Evolutionary conservation across 2,113 vertebrate species (phyloP).

Genomic region (human (Homo sapiens)): DNA sequence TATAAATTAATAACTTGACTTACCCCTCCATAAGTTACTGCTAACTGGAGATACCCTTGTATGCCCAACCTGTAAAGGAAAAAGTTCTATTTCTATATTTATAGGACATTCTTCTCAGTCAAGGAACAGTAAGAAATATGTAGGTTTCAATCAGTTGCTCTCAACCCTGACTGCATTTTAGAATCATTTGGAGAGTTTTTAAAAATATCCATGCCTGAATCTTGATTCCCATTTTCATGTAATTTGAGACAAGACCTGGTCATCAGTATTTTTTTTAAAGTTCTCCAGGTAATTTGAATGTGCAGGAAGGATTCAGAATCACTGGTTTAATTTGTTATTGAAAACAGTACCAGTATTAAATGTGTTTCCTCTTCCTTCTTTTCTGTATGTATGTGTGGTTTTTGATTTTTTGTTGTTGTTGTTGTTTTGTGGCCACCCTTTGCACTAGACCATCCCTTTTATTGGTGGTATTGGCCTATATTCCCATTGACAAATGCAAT

Average conservation of each 20-base stretch:
- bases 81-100: neutral
- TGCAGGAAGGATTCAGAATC: slow-evolving; percentile 21
- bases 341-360: slow-evolving; percentile 59
- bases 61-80: neutral
- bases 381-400: neutral
- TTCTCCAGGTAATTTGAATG: slow-evolving; percentile 26
- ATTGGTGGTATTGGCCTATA: slow-evolving; percentile 39
- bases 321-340: slow-evolving; percentile 37
- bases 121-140: neutral
- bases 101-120: neutral
- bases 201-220: neutral
- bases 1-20: neutral
- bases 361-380: neutral
- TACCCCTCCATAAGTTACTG: neutral
- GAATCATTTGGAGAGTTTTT: neutral
- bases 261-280: neutral
- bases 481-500: slow-evolving; percentile 63
- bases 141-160: neutral
- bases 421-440: slow-evolving; percentile 13
- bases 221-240: neutral
- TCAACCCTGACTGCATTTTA: neutral
- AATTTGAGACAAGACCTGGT: slow-evolving; percentile 20
- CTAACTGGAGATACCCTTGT: neutral
- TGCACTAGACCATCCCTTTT: slow-evolving; percentile 40
- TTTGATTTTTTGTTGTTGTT: neutral